Conservation (phyloP, 2,113 vertebrate species). For the Chionis minor region DNA sequence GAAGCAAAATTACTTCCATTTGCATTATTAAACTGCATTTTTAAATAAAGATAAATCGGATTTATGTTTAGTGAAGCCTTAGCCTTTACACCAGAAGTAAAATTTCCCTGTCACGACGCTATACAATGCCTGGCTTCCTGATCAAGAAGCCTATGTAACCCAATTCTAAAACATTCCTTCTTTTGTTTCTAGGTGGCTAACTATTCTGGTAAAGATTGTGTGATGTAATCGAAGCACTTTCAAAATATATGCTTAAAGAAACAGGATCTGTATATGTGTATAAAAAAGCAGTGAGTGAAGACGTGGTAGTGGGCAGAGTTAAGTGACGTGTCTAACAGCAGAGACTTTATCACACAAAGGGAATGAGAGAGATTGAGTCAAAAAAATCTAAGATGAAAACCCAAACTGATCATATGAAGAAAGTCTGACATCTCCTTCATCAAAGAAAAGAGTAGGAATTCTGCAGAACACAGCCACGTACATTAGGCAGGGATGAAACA, state of each 20-base stretch:
- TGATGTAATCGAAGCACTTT: background rate
- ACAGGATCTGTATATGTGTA: background rate
- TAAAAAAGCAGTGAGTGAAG: background rate
- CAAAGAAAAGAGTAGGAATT: background rate
- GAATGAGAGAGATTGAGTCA: background rate
- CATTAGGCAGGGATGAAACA: background rate
- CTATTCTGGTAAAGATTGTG: background rate
- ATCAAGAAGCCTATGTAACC: background rate
- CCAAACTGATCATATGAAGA: background rate
- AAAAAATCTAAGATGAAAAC: background rate
- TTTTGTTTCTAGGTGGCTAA: background rate
- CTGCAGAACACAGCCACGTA: background rate
- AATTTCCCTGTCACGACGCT: background rate
- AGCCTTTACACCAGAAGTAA: conserved; percentile 20
- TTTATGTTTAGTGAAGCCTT: conserved; percentile 5
- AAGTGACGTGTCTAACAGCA: background rate
- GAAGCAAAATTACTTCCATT: conserved; percentile 16
- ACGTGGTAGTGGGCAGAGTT: background rate
- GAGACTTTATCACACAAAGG: background rate
- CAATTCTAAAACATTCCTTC: background rate
- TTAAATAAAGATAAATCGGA: background rate
- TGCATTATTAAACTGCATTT: background rate
- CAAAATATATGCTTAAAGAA: background rate
- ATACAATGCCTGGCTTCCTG: background rate
- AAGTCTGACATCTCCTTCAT: background rate